These are phyloP conservation scores for Pseudomugil gertrudae DNA, from an alignment of 2,797 vertebrate species.

Conservation along the genomic window DNA sequence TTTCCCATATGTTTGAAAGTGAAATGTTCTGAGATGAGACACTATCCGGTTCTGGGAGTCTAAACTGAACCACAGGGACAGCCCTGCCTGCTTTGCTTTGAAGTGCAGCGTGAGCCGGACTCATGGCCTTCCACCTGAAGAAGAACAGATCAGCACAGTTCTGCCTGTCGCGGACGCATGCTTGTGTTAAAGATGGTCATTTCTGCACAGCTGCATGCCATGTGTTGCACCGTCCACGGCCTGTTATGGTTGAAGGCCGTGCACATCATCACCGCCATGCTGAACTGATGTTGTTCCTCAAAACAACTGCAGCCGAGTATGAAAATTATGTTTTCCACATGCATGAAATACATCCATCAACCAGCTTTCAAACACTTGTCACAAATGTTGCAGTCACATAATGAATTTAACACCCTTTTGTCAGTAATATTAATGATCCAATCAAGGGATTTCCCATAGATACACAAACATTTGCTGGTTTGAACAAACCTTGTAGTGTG, in stretches of 20 bases:
- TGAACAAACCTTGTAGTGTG: slow-evolving; percentile 76
- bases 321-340: slow-evolving; percentile 27
- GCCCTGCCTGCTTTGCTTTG: slow-evolving; percentile 66
- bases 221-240: slow-evolving; percentile 58
- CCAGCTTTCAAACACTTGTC: slow-evolving; percentile 71
- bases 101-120: slow-evolving; percentile 48
- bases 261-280: slow-evolving; percentile 29
- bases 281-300: slow-evolving; percentile 42
- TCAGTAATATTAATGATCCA: slow-evolving; percentile 78
- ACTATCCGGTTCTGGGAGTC: slow-evolving; percentile 35
- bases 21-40: slow-evolving; percentile 41
- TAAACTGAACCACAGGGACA: slow-evolving; percentile 47
- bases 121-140: slow-evolving; percentile 49
- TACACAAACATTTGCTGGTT: slow-evolving; percentile 72
- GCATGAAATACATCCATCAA: slow-evolving; percentile 45
- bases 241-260: slow-evolving; percentile 47
- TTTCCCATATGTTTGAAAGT: slow-evolving; percentile 46
- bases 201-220: slow-evolving; percentile 73
- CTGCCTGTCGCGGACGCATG: slow-evolving; percentile 22
- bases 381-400: slow-evolving; percentile 77
- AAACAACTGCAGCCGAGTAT: slow-evolving; percentile 7
- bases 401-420: slow-evolving; percentile 79
- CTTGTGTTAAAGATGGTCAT: slow-evolving; percentile 49
- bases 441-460: slow-evolving; percentile 72
- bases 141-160: slow-evolving; percentile 32